Conservation (phyloP, 2,888 invertebrate species). For the Eristalinus aeneus region DNA sequence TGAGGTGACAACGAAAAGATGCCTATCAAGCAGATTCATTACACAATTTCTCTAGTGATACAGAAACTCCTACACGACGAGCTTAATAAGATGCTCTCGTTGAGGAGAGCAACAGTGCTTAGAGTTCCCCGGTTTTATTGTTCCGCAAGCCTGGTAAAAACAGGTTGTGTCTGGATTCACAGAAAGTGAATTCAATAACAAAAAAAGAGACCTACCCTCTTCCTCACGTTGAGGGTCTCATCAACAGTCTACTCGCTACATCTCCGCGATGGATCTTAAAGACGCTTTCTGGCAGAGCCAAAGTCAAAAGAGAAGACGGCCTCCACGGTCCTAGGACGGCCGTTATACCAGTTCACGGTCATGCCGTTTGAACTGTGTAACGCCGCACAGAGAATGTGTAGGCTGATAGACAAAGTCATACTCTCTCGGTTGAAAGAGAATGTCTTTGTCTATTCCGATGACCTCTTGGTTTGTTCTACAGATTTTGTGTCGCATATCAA, state of each 20-base stretch:
- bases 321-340: slow-evolving; percentile 51
- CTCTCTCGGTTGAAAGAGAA: slow-evolving; percentile 49
- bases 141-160: slow-evolving; percentile 69
- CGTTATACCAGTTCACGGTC: slow-evolving; percentile 46
- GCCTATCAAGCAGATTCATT: slow-evolving; percentile 63
- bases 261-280: neutral
- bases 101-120: slow-evolving; percentile 72
- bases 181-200: slow-evolving; percentile 72
- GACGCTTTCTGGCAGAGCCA: neutral
- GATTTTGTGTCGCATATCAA: neutral
- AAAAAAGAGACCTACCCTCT: slow-evolving; percentile 46
- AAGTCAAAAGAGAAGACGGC: slow-evolving; percentile 34
- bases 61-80: slow-evolving; percentile 68
- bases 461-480: slow-evolving; percentile 31
- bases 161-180: slow-evolving; percentile 72
- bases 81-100: slow-evolving; percentile 74
- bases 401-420: slow-evolving; percentile 71
- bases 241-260: slow-evolving; percentile 45
- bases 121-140: slow-evolving; percentile 70
- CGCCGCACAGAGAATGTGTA: slow-evolving; percentile 72
- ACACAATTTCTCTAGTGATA: slow-evolving; percentile 56
- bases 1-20: slow-evolving; percentile 17
- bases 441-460: slow-evolving; percentile 60
- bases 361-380: slow-evolving; percentile 66
- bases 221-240: slow-evolving; percentile 64